Evolutionary conservation across 2,797 vertebrate species (phyloP).

Genomic region (Paedocypris micromegethes): DNA sequence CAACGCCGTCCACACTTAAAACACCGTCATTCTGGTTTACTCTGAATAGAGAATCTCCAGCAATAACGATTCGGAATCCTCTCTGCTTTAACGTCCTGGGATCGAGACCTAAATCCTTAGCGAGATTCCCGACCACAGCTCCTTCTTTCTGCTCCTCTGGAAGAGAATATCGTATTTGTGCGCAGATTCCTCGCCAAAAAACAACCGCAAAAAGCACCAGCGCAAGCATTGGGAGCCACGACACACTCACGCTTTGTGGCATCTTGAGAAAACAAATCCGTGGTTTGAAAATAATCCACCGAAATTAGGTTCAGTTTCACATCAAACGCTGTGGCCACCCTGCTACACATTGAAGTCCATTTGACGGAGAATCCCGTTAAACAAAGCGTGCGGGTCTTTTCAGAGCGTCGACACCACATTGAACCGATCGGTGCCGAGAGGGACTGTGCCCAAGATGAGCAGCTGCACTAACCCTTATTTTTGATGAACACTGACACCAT

Average conservation of each 20-base stretch:
- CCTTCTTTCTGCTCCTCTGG: slow-evolving; percentile 51
- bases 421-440: too few relatives aligned
- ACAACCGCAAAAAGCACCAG: slow-evolving; percentile 6
- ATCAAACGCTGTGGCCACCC: too few relatives aligned
- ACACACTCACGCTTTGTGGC: slow-evolving; percentile 27
- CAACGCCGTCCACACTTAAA: slow-evolving; percentile 47
- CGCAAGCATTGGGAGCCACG: background rate
- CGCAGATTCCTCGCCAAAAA: slow-evolving; percentile 15
- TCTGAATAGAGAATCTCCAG: slow-evolving; percentile 43
- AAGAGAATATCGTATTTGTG: slow-evolving; percentile 52
- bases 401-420: too few relatives aligned
- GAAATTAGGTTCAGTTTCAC: too few relatives aligned
- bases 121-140: slow-evolving; percentile 50
- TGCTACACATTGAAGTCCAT: too few relatives aligned
- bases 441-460: too few relatives aligned
- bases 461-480: too few relatives aligned
- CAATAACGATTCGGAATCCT: slow-evolving; percentile 51
- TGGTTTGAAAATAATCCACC: too few relatives aligned
- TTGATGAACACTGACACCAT: too few relatives aligned
- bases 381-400: too few relatives aligned
- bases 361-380: too few relatives aligned
- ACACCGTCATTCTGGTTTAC: slow-evolving; percentile 48
- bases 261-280: slow-evolving; percentile 11
- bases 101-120: slow-evolving; percentile 54
- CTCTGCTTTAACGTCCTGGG: slow-evolving; percentile 42